These are phyloP conservation scores for Psettodes erumei DNA, from an alignment of 2,113 vertebrate species.

Conservation along the genomic window DNA sequence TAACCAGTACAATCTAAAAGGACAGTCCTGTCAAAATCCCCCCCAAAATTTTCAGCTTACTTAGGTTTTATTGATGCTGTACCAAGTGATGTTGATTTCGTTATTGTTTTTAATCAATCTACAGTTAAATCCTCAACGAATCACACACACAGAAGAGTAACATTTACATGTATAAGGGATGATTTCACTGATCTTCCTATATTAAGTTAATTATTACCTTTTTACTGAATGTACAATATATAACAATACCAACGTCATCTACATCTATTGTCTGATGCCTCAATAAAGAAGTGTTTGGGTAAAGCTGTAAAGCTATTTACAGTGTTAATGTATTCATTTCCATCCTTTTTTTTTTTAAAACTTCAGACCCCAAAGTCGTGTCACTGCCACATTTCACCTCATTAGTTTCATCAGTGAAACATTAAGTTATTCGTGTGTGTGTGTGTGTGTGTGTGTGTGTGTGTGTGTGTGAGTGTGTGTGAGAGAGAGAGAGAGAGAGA, in stretches of 20 bases:
- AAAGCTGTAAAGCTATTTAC: not conserved
- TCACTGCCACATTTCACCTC: not conserved
- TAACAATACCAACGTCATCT: not conserved
- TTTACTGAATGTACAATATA: not conserved
- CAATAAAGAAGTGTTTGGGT: slow-evolving; percentile 29
- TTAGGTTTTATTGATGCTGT: not conserved
- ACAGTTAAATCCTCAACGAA: not conserved
- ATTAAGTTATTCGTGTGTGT: not conserved
- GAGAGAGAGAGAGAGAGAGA: too few species aligned
- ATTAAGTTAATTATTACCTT: not conserved
- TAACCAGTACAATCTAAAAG: not conserved
- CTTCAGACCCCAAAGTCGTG: not conserved
- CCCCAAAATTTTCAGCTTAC: not conserved
- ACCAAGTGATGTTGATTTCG: not conserved
- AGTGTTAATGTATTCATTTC: not conserved
- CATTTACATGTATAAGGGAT: too few species aligned
- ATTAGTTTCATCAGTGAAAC: not conserved
- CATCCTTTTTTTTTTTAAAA: too few species aligned
- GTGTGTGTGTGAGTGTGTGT: too few species aligned
- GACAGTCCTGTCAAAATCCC: not conserved
- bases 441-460: too few species aligned
- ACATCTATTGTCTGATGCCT: not conserved
- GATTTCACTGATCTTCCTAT: not conserved
- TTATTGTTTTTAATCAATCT: not conserved
- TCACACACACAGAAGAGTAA: not conserved